These are phyloP conservation scores for Sphaerophoria taeniata DNA, from an alignment of 2,888 invertebrate species.

Conservation along the genomic window DNA sequence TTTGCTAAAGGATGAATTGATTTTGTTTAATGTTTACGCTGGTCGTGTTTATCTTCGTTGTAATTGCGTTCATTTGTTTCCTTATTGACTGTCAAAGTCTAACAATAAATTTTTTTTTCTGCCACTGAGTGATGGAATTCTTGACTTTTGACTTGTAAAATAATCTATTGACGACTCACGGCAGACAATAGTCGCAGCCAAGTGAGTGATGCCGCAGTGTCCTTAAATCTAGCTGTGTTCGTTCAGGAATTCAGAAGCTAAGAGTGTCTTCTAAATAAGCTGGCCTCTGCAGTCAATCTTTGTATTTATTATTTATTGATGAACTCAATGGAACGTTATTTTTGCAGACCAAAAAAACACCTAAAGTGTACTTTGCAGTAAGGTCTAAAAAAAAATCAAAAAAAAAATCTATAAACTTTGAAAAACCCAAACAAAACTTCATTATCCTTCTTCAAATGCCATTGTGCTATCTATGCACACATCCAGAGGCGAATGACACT, in stretches of 20 bases:
- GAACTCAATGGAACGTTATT: conserved; percentile 3
- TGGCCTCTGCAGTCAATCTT: conserved; percentile 7
- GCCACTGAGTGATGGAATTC: conserved; percentile 42
- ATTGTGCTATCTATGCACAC: conserved; percentile 49
- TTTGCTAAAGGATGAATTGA: conserved; percentile 73
- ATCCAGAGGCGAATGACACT: conserved; percentile 61
- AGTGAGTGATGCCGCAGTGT: no score
- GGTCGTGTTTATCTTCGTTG: conserved; percentile 77
- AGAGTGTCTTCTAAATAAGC: background rate
- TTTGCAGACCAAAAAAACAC: conserved; percentile 43
- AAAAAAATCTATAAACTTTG: conserved; percentile 52
- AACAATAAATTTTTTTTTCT: conserved; percentile 75
- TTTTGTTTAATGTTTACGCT: conserved; percentile 71
- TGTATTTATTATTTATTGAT: conserved; percentile 66
- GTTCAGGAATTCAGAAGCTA: no score
- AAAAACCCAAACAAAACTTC: conserved; percentile 73
- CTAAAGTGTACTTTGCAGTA: conserved; percentile 48
- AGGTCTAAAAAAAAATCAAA: conserved; percentile 52
- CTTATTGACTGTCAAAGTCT: conserved; percentile 76
- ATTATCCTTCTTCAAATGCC: no score
- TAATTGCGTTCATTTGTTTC: conserved; percentile 77
- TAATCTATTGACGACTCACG: no score
- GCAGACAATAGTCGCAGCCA: no score
- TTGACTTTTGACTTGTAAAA: no score
- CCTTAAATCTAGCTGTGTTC: no score